phyloP scores from a whole-genome alignment of 1,140 invertebrate genomes.

The Hirudo medicinalis region DNA sequence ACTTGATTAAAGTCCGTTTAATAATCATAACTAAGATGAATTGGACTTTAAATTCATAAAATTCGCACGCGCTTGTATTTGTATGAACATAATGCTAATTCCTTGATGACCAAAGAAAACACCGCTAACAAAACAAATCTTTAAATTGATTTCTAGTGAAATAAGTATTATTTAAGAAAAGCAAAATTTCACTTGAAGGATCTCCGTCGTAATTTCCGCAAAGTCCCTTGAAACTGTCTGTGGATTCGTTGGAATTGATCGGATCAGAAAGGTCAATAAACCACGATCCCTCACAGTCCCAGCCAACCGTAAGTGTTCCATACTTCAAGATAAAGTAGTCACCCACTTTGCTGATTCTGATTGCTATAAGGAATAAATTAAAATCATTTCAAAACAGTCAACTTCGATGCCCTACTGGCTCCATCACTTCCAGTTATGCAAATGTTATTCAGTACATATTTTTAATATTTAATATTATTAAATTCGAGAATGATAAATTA shows the following conservation, averaged over 20 bases:
- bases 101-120: no score
- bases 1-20: no score
- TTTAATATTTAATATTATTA: background rate
- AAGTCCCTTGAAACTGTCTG: slow-evolving; percentile 9
- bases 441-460: background rate
- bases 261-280: slow-evolving; percentile 11
- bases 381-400: background rate
- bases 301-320: slow-evolving; percentile 10
- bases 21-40: no score
- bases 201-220: slow-evolving; percentile 15
- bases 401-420: background rate
- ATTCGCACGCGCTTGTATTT: no score
- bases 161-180: no score
- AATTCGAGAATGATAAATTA: background rate
- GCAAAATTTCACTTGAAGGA: background rate
- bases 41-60: no score
- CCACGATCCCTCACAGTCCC: slow-evolving; percentile 13
- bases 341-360: background rate
- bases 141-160: no score
- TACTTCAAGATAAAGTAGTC: slow-evolving; percentile 8
- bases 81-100: no score
- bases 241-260: background rate
- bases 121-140: no score
- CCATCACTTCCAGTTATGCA: background rate
- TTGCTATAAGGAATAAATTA: slow-evolving; percentile 7